Evolutionary conservation across 2,888 invertebrate species (phyloP).

Genomic region (Dermolepida albohirtum): DNA sequence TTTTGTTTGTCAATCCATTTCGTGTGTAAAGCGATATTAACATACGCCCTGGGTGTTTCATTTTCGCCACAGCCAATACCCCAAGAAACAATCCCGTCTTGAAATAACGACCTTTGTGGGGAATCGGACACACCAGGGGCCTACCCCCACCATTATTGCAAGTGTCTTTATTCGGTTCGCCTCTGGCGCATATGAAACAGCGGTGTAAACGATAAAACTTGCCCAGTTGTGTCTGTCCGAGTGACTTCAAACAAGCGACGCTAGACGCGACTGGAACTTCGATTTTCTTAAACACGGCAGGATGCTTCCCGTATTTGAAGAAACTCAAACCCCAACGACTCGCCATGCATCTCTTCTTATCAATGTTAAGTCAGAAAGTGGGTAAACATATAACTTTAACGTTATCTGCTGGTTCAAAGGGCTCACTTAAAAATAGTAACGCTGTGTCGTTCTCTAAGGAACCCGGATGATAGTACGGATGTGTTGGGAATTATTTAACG

Average conservation of each 20-base stretch:
- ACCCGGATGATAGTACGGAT: slow-evolving; percentile 74
- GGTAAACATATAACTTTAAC: slow-evolving; percentile 79
- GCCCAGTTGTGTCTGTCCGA: slow-evolving; percentile 54
- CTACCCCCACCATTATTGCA: slow-evolving; percentile 78
- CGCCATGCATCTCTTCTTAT: slow-evolving; percentile 48
- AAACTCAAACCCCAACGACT: slow-evolving; percentile 52
- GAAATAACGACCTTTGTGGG: slow-evolving; percentile 62
- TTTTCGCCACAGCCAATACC: slow-evolving; percentile 82
- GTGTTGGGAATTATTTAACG: slow-evolving; percentile 70
- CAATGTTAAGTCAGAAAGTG: slow-evolving; percentile 48
- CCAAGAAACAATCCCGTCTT: slow-evolving; percentile 84
- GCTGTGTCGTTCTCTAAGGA: slow-evolving; percentile 82
- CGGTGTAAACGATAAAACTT: slow-evolving; percentile 68
- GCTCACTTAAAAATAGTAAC: slow-evolving; percentile 72
- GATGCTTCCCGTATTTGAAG: slow-evolving; percentile 48
- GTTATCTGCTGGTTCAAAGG: slow-evolving; percentile 74
- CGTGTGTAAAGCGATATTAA: slow-evolving; percentile 73
- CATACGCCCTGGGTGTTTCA: slow-evolving; percentile 80
- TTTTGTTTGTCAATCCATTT: slow-evolving; percentile 73
- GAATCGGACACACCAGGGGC: slow-evolving; percentile 78
- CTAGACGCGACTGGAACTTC: slow-evolving; percentile 50
- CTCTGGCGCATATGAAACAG: slow-evolving; percentile 68
- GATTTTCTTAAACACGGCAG: slow-evolving; percentile 50
- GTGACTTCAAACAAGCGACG: slow-evolving; percentile 45
- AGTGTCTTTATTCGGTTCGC: slow-evolving; percentile 58